Conservation (phyloP, 2,797 vertebrate genomes). For the Bufotes viridis region DNA sequence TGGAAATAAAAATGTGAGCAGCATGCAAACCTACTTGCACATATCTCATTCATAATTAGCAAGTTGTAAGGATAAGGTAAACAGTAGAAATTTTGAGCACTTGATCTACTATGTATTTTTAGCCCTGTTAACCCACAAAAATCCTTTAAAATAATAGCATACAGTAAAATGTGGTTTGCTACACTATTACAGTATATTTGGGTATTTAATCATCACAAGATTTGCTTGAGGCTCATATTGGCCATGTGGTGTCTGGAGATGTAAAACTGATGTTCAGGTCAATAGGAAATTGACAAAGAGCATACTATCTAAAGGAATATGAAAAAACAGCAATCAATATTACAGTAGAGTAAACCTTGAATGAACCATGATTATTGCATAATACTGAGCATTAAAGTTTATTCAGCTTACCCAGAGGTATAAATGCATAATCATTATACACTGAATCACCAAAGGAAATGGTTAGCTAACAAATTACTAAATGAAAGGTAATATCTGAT, state of each 20-base stretch:
- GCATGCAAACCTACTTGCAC: too few relatives aligned
- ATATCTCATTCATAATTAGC: neutral
- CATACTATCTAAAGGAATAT: slow-evolving; percentile 7
- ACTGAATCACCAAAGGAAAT: neutral
- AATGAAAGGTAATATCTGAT: neutral
- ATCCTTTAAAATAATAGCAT: neutral
- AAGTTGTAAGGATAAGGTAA: neutral
- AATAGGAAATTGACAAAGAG: slow-evolving; percentile 7
- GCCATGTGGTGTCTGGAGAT: neutral
- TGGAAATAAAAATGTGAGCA: too few relatives aligned
- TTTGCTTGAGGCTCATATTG: neutral
- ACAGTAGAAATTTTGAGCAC: neutral
- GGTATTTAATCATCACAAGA: neutral
- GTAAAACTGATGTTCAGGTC: neutral
- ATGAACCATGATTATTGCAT: neutral
- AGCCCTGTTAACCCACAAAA: too few relatives aligned
- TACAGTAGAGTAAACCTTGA: neutral
- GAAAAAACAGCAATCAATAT: neutral
- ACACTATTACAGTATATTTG: neutral
- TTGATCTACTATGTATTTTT: too few relatives aligned
- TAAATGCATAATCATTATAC: neutral
- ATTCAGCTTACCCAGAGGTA: neutral
- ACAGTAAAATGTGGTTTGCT: neutral
- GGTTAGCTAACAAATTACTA: neutral
- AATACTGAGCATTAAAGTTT: neutral